Conservation (phyloP, 1,140 invertebrate species). For the Trachymyrmex septentrionalis region DNA sequence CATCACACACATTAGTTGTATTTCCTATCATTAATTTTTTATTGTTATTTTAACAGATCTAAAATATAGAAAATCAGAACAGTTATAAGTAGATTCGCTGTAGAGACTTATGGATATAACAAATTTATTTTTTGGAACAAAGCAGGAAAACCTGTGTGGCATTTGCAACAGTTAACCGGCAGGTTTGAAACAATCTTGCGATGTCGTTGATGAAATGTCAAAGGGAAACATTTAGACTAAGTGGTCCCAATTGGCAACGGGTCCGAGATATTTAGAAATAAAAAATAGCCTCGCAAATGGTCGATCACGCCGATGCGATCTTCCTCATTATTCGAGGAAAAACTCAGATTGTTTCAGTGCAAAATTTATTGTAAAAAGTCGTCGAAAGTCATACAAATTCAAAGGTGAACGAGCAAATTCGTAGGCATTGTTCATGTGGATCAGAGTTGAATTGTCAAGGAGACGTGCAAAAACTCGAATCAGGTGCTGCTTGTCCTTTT, state of each 20-base stretch:
- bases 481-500: not conserved
- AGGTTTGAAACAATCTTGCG: not conserved
- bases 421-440: not conserved
- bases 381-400: not conserved
- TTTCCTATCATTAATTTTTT: not conserved
- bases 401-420: not conserved
- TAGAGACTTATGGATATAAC: not conserved
- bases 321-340: not conserved
- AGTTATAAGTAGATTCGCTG: not conserved
- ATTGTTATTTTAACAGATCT: not conserved
- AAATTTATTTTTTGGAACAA: not conserved
- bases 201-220: conserved; percentile 79
- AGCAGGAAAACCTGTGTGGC: not conserved
- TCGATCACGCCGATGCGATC: not conserved
- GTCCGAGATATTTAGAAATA: conserved; percentile 81
- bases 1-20: not conserved
- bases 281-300: conserved; percentile 57
- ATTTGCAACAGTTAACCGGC: not conserved
- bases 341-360: not conserved
- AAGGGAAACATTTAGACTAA: conserved; percentile 79
- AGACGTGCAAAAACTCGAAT: not conserved
- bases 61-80: not conserved
- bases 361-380: not conserved
- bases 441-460: not conserved
- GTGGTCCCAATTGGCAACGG: conserved; percentile 74